phyloP scores from a whole-genome alignment of 2,888 invertebrate species.

The Erebia ligea region DNA sequence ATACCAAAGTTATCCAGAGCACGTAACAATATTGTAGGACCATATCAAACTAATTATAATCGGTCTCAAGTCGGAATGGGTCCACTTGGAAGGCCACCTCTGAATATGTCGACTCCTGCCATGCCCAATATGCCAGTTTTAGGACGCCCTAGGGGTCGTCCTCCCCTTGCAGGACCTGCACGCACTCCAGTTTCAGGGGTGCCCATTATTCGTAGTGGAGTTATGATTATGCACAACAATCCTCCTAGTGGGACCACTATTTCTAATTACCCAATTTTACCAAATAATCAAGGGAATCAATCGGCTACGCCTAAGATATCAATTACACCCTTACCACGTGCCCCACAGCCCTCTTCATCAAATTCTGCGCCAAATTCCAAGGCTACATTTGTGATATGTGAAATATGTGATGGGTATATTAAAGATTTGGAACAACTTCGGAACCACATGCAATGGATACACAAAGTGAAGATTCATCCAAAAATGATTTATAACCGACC shows the following conservation, averaged over 20 bases:
- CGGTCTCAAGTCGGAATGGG: constrained; percentile 78
- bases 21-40: constrained; percentile 69
- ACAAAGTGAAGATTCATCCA: constrained; percentile 98
- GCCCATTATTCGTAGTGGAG: constrained; percentile 80
- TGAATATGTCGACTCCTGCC: constrained; percentile 57
- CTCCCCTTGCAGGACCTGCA: constrained; percentile 61
- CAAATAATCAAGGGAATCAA: constrained; percentile 64
- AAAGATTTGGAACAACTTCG: constrained; percentile 97
- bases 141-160: constrained; percentile 77
- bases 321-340: constrained; percentile 93
- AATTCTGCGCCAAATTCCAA: constrained; percentile 80
- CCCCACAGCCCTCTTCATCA: constrained; percentile 77
- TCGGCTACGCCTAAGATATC: constrained; percentile 94
- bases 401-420: constrained; percentile 98
- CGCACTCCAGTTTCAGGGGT: constrained; percentile 73
- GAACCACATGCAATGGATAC: constrained; percentile 99
- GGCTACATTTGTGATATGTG: constrained; percentile 96
- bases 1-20: constrained; percentile 87
- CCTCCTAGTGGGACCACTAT: constrained; percentile 73
- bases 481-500: constrained; percentile 98
- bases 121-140: constrained; percentile 62
- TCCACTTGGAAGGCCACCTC: constrained; percentile 67
- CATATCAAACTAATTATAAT: constrained; percentile 76
- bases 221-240: constrained; percentile 87
- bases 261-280: constrained; percentile 71